Conservation (phyloP, 2,888 invertebrate genomes). For the Siphlonurus alternatus region DNA sequence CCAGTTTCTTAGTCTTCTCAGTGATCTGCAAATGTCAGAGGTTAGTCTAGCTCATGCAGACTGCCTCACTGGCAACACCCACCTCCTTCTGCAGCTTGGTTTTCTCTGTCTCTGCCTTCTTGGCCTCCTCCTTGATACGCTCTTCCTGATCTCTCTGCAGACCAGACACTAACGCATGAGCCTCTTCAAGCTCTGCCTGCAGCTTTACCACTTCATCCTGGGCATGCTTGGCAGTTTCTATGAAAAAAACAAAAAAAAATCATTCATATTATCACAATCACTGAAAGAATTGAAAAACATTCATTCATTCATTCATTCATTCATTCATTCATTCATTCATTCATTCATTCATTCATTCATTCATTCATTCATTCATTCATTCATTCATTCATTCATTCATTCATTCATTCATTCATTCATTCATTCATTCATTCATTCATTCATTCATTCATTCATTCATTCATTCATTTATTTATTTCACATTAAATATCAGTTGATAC, state of each 20-base stretch:
- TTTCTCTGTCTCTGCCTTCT: conserved; percentile 29
- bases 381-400: neutral
- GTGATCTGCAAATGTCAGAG: conserved; percentile 39
- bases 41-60: too few relatives aligned
- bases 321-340: neutral
- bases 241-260: too few relatives aligned
- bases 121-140: conserved; percentile 34
- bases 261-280: neutral
- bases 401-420: neutral
- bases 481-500: too few relatives aligned
- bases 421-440: neutral
- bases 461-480: neutral
- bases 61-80: too few relatives aligned
- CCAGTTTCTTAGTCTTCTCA: conserved; percentile 41
- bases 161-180: conserved; percentile 21
- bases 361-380: neutral
- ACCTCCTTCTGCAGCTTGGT: conserved; percentile 42
- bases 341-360: neutral
- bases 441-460: neutral
- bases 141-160: conserved; percentile 38
- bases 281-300: neutral
- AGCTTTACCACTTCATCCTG: conserved; percentile 18
- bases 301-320: neutral
- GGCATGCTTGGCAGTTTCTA: conserved; percentile 7
- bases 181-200: conserved; percentile 23